Evolutionary conservation across 2,113 vertebrate species (phyloP), one percentile per base, ranked within the genome.

Genomic region (Ctenomys sociabilis): DNA sequence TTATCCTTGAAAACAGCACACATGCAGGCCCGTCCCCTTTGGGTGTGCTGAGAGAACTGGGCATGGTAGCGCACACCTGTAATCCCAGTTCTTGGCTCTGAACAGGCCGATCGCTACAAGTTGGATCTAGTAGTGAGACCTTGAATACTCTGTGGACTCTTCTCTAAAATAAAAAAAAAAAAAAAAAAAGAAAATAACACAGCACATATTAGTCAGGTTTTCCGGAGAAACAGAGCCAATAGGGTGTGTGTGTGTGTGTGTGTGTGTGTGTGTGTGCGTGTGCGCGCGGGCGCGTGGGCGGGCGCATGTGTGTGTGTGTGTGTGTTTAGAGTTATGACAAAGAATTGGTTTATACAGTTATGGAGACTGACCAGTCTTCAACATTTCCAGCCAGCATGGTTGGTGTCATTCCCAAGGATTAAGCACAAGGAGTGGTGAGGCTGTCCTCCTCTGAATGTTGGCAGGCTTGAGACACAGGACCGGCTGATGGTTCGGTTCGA

Each of bases 191-290:
- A n/a, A n/a, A n/a, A n/a, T n/a, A n/a, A n/a, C 7, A 49, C 52
- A 78, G 9, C 28, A 90, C 61, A 12, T 77, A 70, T 93, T 78
- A 90, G 17, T 72, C 83, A 94, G 61, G 12, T 2, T 89, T 91
- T 87, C 68, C 49, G 70, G 64, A 96, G 57, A 97, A 96, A 75
- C 22, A 54, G 40, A 75, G 85, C 19, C 61, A 45, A 24, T 7
- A 61, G 35, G 40, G n/a, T 85, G 24, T 54, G 64, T 35, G n/a
- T 28, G 28, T 70, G 7, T 54, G 49, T 63, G 10, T 35, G 37
- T 52, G n/a, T 40, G 52, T 84, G 73, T 59, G 17, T 10, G 59
- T 52, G 30, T 45, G 73, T 45, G 26, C 7, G 40, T 26, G n/a
- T n/a, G n/a, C n/a, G n/a, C n/a, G n/a, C n/a, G 35, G 40, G n/a